Evolutionary conservation across 2,888 invertebrate genomes (phyloP).

Genomic region (Melinaea marsaeus): DNA sequence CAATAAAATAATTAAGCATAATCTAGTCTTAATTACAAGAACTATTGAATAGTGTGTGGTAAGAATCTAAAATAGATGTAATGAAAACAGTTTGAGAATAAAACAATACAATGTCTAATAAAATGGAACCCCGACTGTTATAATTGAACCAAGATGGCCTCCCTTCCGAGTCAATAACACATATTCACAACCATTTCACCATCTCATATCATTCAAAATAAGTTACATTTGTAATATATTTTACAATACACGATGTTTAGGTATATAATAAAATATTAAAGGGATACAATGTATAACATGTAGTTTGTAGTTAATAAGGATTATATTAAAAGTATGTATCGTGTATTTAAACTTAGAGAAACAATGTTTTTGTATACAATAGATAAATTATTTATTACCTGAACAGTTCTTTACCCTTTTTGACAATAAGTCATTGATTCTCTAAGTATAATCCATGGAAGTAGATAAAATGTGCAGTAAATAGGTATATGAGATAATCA

Average conservation of each 20-base stretch:
- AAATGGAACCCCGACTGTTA: conserved; percentile 3
- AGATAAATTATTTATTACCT: too few species aligned
- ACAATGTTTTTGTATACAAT: too few species aligned
- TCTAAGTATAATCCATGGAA: neutral
- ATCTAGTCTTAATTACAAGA: neutral
- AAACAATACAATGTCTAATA: neutral
- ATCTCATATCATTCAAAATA: conserved; percentile 30
- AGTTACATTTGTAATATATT: conserved; percentile 25
- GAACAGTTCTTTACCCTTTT: too few species aligned
- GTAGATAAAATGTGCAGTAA: conserved; percentile 7
- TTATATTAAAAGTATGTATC: conserved; percentile 7
- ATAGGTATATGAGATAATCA: conserved; percentile 1
- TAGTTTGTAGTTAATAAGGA: conserved; percentile 8
- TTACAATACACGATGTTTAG: conserved; percentile 14
- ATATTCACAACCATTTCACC: conserved; percentile 41
- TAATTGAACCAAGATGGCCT: conserved; percentile 13
- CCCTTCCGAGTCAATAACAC: conserved; percentile 25
- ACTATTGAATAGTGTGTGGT: conserved; percentile 1
- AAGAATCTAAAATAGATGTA: neutral
- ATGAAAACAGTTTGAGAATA: neutral
- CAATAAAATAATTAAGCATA: neutral
- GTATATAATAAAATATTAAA: conserved; percentile 1
- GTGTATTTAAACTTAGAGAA: too few species aligned
- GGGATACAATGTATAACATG: neutral
- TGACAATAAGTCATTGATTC: neutral